These are phyloP conservation scores for Ciconia stormi DNA, from an alignment of 2,113 vertebrate genomes.

Conservation along the genomic window DNA sequence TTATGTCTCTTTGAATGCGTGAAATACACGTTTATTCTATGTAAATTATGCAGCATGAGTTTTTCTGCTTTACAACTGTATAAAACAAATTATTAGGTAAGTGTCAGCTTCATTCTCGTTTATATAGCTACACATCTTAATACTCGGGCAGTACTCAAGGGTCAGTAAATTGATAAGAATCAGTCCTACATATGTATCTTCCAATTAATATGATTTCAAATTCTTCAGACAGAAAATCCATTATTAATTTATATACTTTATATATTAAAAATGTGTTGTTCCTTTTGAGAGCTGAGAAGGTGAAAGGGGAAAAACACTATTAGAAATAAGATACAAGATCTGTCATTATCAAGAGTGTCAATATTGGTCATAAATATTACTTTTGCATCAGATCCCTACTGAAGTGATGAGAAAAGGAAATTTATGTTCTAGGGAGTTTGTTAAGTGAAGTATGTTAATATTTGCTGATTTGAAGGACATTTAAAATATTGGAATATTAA, in stretches of 20 bases:
- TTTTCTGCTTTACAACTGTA: background rate
- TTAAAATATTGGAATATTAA: background rate
- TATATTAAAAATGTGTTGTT: background rate
- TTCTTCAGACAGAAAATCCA: background rate
- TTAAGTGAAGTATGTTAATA: background rate
- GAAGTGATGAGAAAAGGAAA: background rate
- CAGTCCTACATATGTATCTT: background rate
- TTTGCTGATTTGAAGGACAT: background rate
- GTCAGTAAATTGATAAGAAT: background rate
- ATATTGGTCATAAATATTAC: background rate
- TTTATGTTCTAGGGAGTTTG: background rate
- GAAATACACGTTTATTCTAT: background rate
- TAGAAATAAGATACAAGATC: background rate
- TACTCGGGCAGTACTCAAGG: background rate
- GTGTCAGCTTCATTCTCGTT: background rate
- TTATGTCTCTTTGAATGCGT: background rate
- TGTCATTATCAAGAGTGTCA: background rate
- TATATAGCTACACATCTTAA: background rate
- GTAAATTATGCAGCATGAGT: background rate
- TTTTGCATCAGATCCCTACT: background rate
- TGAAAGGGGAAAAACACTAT: background rate
- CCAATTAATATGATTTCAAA: background rate
- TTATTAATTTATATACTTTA: background rate
- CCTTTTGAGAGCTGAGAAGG: background rate
- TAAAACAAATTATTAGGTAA: background rate